Base-by-base conservation (phyloP, 2,113 vertebrate genomes). In the Proteles cristata region DNA sequence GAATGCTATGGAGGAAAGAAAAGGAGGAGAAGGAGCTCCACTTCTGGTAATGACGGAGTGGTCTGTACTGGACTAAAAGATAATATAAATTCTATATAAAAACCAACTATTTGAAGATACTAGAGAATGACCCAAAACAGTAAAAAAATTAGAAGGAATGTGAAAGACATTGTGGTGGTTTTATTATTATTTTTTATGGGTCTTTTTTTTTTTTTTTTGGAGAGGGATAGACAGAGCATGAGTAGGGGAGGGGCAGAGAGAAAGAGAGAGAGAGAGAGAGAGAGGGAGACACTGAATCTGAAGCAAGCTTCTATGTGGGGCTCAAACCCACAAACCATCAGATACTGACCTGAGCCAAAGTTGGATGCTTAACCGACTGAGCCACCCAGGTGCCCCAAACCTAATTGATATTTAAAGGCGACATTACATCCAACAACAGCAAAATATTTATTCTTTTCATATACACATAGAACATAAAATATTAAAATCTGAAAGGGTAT, bases 361-460 rank as follows among this genome's bases (percentile, higher is more conserved):
- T 55, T 16, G 16, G 53, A 55, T 17, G 16, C 53, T 17, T 55
- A 55, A 55, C 53, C 15, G 5, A 55, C 53, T 55, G 16, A 55
- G 16, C 53, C 53, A 55, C 53, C 53, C 53, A 55, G 16, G 53
- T 55, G 14, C 53, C 16, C 53, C 53, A 55, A 55, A 73, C 8
- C 35, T 50, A 50, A 81, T 25, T 3, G 12, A 19, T 55, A 83
- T 19, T 79, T 94, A 53, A 83, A n/a, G 58, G 1, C 15, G 21
- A 76, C 23, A 84, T 12, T 43, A 90, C 5, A 66, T 31, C 45
- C 45, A 83, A 55, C 7, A 55, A 43, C 21, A 55, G 58, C 45
- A 84, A 69, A 84, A 90, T n/a, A 83, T n/a, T 68, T 68, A 26
- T 83, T 90, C 58, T 89, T 95, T 90, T 90, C 48, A 90, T 55